Evolutionary conservation across 2,113 vertebrate genomes (phyloP), one percentile per base, ranked within the genome.

Genomic region (Nycticebus coucang): DNA sequence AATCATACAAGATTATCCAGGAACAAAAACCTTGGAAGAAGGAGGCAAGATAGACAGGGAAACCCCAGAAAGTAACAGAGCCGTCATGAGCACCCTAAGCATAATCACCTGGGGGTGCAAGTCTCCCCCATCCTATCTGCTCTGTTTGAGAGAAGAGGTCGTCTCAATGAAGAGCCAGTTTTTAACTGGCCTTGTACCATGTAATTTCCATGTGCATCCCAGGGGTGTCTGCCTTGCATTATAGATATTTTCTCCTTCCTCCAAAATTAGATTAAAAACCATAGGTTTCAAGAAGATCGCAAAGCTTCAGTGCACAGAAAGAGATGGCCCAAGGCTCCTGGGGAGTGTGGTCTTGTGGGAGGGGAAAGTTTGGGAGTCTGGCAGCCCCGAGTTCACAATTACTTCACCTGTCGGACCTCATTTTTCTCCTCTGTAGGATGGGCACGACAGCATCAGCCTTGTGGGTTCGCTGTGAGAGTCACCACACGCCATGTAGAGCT

Each of bases 401-500:
- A 13, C 17, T 28, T 8, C 66, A 15, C 0, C 0, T 72, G 21
- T 3, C 12, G 13, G 28, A 1, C 19, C 33, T 53, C 30, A 1
- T 6, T 2, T 7, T 33, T 22, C 21, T 26, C 37, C 13, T 35
- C 57, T 12, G 21, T 22, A 35, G 35, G 19, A 62, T 3, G 37
- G 80, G 10, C 33, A 37, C 12, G 41, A 5, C 74, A 66, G 37
- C 22, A 37, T n/a, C 17, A 11, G 12, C 71, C 30, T 62, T 7
- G 4, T 24, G 45, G 30, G 15, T 3, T n/a, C 35, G 0, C 9
- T 0, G 83, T 37, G 55, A 21, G 53, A 15, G 4, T 21, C 3
- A 0, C 53, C 41, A 7, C 1, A 13, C 5, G 9, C 4, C 0
- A 5, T 50, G 50, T 4, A 11, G 21, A 0, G 0, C 13, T 5